Evolutionary conservation across 2,888 invertebrate species (phyloP).

Genomic region (Drosophila buzzatii): DNA sequence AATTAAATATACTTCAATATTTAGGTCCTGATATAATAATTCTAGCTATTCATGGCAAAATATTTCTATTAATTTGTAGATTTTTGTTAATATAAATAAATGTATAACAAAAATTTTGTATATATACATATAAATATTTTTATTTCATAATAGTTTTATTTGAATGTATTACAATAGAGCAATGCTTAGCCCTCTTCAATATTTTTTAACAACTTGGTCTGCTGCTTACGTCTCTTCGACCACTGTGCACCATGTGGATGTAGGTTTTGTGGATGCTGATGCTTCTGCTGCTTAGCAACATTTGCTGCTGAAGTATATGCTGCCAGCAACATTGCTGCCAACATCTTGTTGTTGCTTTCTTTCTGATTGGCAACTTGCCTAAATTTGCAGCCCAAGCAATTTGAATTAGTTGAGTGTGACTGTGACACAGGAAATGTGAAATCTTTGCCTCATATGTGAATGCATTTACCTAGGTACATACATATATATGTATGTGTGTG

Average conservation of each 20-base stretch:
- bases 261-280: conserved; percentile 60
- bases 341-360: conserved; percentile 6
- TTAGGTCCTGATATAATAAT: too few species aligned
- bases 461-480: background rate
- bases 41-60: too few species aligned
- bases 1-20: too few species aligned
- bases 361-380: conserved; percentile 33
- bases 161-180: too few species aligned
- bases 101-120: too few species aligned
- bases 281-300: conserved; percentile 40
- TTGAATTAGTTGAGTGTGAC: conserved; percentile 31
- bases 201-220: background rate
- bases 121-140: too few species aligned
- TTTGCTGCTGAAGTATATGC: conserved; percentile 30
- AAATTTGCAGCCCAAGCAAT: conserved; percentile 17
- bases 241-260: conserved; percentile 50
- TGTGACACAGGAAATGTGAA: conserved; percentile 44
- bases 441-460: background rate
- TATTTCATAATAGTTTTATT: too few species aligned
- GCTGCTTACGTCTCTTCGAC: background rate
- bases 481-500: background rate
- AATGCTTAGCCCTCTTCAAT: too few species aligned
- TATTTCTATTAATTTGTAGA: too few species aligned
- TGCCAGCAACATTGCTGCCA: conserved; percentile 17
- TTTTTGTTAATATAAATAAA: too few species aligned